Percentiles rank a stretch among this genome's conserved stretches.
These are phyloP conservation scores for Philopotamus ludificatus DNA, from an alignment of 1,140 invertebrate genomes.

Conservation along the genomic window DNA sequence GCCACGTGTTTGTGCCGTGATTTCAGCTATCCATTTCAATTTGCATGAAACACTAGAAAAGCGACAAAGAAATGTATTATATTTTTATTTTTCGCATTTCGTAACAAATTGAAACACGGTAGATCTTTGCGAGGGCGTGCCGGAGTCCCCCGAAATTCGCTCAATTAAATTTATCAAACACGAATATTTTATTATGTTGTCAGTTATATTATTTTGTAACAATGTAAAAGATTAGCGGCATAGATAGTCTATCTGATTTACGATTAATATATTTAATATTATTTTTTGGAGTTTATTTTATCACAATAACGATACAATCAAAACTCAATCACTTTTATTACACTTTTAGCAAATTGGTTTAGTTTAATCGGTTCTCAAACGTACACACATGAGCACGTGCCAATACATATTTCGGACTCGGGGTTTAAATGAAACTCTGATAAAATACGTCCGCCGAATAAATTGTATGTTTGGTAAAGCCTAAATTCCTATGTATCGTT, in stretches of 20 bases:
- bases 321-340: background rate
- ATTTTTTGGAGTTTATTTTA: background rate
- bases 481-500: background rate
- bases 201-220: too few species aligned
- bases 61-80: too few species aligned
- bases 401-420: background rate
- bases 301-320: background rate
- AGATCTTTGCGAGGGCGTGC: background rate
- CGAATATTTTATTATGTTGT: too few species aligned
- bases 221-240: too few species aligned
- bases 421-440: background rate
- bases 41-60: too few species aligned
- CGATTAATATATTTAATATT: background rate
- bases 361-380: background rate
- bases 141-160: too few species aligned
- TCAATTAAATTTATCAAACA: too few species aligned
- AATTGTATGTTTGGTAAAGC: background rate
- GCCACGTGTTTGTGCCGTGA: too few species aligned
- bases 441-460: background rate
- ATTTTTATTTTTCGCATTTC: too few species aligned
- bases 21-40: too few species aligned
- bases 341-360: background rate
- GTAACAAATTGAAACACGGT: background rate
- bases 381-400: background rate
- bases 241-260: too few species aligned